Evolutionary conservation across 2,888 invertebrate genomes (phyloP).

Genomic region (Erannis defoliaria): DNA sequence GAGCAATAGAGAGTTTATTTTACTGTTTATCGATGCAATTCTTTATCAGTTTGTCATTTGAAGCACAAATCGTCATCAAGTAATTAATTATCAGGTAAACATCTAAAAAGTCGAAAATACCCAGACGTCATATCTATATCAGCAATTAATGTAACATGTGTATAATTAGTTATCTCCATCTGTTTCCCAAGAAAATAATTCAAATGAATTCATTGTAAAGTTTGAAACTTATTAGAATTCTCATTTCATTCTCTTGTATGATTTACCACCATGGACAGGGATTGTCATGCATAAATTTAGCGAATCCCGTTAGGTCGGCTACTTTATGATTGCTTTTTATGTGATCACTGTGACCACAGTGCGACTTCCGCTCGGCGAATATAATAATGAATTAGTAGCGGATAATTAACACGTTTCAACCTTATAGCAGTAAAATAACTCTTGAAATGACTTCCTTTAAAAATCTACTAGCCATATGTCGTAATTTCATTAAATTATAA

Average conservation of each 20-base stretch:
- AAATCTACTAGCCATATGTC: not conserved
- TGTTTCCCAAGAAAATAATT: not conserved
- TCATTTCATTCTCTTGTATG: not conserved
- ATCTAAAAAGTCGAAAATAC: not conserved
- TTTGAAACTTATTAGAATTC: not conserved
- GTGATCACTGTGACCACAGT: slow-evolving; percentile 27
- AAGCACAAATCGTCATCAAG: not conserved
- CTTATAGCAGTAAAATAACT: slow-evolving; percentile 1
- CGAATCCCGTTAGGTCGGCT: slow-evolving; percentile 33
- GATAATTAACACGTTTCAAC: slow-evolving; percentile 41
- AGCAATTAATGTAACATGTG: slow-evolving; percentile 24
- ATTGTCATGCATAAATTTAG: slow-evolving; percentile 9
- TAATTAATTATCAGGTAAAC: slow-evolving; percentile 1
- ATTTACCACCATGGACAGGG: not conserved
- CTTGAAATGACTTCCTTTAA: slow-evolving; percentile 27
- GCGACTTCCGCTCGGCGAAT: slow-evolving; percentile 41
- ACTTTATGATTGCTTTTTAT: slow-evolving; percentile 30
- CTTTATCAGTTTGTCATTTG: not conserved
- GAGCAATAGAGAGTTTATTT: no score
- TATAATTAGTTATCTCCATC: not conserved
- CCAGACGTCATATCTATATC: slow-evolving; percentile 9
- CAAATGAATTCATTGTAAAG: no score
- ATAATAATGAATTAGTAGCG: slow-evolving; percentile 34
- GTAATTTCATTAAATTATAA: not conserved
- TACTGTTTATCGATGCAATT: not conserved